Conservation (phyloP, 2,888 invertebrate species). For the Eristalis arbustorum region DNA sequence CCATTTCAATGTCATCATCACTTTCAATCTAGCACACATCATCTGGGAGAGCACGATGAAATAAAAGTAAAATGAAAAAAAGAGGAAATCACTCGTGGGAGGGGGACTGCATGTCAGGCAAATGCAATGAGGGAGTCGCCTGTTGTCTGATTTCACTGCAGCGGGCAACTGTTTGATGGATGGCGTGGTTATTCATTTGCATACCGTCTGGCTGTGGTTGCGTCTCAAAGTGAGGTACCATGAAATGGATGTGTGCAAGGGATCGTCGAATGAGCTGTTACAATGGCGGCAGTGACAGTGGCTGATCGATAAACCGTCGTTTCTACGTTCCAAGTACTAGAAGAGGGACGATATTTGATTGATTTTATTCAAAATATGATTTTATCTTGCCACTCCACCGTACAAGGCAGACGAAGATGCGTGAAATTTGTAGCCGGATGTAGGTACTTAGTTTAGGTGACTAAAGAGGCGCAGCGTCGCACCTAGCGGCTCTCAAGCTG, state of each 20-base stretch:
- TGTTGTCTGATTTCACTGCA: background rate
- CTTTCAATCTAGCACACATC: constrained; percentile 49
- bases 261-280: background rate
- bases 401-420: too few relatives aligned
- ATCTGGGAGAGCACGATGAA: constrained; percentile 37
- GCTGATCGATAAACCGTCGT: background rate
- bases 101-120: background rate
- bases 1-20: constrained; percentile 42
- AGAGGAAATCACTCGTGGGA: constrained; percentile 3
- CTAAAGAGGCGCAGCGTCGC: too few relatives aligned
- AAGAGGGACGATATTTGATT: too few relatives aligned
- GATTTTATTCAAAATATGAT: too few relatives aligned
- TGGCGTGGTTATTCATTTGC: background rate
- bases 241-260: background rate
- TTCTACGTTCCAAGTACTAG: too few relatives aligned
- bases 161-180: background rate
- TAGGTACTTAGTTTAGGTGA: too few relatives aligned
- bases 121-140: background rate
- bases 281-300: background rate
- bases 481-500: too few relatives aligned
- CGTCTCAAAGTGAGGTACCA: background rate
- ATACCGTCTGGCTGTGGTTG: background rate
- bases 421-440: too few relatives aligned
- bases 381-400: too few relatives aligned
- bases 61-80: constrained; percentile 34